phyloP scores from a whole-genome alignment of 1,140 invertebrate genomes.

The Orchestia grillus region DNA sequence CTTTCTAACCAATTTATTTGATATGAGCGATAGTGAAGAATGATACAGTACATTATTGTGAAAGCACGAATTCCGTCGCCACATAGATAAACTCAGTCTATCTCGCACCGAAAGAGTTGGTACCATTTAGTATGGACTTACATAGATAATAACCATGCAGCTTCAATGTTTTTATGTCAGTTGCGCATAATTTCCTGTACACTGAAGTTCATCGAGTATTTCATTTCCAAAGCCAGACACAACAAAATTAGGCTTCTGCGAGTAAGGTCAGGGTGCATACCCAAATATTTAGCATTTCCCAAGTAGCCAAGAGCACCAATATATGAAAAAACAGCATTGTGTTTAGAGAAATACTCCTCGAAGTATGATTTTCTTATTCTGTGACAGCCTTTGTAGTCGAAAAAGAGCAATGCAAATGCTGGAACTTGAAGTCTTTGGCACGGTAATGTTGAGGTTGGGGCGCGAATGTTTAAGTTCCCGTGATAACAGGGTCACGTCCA shows the following conservation, averaged over 20 bases:
- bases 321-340: not conserved
- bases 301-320: not conserved
- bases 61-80: too few species aligned
- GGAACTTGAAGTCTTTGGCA: not conserved
- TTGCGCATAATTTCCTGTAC: not conserved
- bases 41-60: not conserved
- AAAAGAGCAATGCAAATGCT: not conserved
- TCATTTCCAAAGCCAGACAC: not conserved
- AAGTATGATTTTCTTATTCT: not conserved
- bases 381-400: not conserved
- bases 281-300: not conserved
- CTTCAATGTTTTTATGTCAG: not conserved
- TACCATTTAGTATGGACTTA: too few species aligned
- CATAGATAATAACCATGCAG: not conserved
- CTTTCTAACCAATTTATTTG: not conserved
- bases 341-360: not conserved
- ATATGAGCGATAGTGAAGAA: not conserved
- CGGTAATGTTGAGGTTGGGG: not conserved
- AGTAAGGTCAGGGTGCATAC: not conserved
- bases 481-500: slow-evolving; percentile 49
- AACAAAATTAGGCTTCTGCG: not conserved
- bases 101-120: too few species aligned
- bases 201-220: not conserved
- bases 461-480: slow-evolving; percentile 40
- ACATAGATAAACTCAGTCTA: not conserved